Evolutionary conservation across 2,113 vertebrate genomes (phyloP).

Genomic region (Phrynosoma blainvillii): DNA sequence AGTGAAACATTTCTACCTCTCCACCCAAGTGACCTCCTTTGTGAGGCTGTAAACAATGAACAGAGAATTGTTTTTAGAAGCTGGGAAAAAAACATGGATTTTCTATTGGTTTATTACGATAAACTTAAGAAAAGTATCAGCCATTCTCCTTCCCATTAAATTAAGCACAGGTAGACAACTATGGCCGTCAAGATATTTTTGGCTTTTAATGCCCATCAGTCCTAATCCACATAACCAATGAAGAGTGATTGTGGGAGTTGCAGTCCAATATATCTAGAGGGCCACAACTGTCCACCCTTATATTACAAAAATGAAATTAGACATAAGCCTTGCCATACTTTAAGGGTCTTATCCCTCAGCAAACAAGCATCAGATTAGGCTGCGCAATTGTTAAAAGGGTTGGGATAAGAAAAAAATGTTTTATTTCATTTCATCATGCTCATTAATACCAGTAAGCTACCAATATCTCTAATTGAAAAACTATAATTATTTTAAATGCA

Average conservation of each 20-base stretch:
- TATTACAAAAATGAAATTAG: conserved; percentile 41
- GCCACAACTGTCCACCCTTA: not conserved
- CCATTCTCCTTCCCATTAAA: conserved; percentile 37
- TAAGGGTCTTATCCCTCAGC: not conserved
- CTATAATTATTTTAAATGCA: not conserved
- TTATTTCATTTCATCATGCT: not conserved
- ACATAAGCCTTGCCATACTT: not conserved
- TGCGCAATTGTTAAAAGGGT: conserved; percentile 26
- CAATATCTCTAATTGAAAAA: not conserved
- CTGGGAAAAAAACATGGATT: conserved; percentile 55
- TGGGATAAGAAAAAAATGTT: conserved; percentile 1
- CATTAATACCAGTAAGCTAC: not conserved
- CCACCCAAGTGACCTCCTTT: conserved; percentile 91
- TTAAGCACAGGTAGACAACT: not conserved
- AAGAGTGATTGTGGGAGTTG: not conserved
- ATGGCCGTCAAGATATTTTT: not conserved
- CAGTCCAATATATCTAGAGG: not conserved
- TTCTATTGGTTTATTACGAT: conserved; percentile 65
- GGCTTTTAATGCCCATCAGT: not conserved
- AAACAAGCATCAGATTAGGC: conserved; percentile 23
- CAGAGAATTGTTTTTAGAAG: conserved; percentile 77
- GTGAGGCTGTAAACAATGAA: conserved; percentile 91
- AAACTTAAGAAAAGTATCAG: conserved; percentile 59
- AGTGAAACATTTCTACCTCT: conserved; percentile 92
- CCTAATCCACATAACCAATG: not conserved